Conservation (phyloP, 2,888 invertebrate genomes). For the Aelia acuminata region DNA sequence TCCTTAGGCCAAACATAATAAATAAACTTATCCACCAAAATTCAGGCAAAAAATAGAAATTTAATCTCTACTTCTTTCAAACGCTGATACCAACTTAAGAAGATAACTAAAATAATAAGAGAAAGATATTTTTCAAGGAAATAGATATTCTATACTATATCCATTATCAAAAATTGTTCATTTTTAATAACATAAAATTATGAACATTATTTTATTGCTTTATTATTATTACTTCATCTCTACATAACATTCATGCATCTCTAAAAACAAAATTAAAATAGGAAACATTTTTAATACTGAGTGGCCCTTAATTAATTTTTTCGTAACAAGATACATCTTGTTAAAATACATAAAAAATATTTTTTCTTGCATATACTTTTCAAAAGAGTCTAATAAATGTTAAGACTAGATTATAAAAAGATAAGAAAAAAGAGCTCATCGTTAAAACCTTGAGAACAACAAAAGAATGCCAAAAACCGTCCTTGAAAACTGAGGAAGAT, state of each 20-base stretch:
- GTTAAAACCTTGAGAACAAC: slow-evolving; percentile 28
- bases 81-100: not conserved
- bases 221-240: too few relatives aligned
- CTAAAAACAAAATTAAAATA: too few relatives aligned
- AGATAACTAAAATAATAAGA: not conserved
- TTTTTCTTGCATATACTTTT: not conserved
- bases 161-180: not conserved
- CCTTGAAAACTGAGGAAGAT: slow-evolving; percentile 24
- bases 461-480: slow-evolving; percentile 40
- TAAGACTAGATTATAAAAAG: not conserved
- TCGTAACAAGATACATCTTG: not conserved
- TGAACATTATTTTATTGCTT: too few relatives aligned
- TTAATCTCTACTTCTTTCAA: too few relatives aligned
- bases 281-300: too few relatives aligned
- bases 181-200: not conserved
- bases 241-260: too few relatives aligned
- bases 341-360: not conserved
- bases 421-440: not conserved
- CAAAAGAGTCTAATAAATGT: not conserved
- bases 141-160: not conserved
- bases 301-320: slow-evolving; percentile 1
- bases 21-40: too few relatives aligned
- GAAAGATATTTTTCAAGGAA: not conserved
- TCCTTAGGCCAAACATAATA: not conserved
- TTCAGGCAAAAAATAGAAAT: too few relatives aligned